phyloP scores from a whole-genome alignment of 2,113 vertebrate species.

The Scophthalmus maximus region DNA sequence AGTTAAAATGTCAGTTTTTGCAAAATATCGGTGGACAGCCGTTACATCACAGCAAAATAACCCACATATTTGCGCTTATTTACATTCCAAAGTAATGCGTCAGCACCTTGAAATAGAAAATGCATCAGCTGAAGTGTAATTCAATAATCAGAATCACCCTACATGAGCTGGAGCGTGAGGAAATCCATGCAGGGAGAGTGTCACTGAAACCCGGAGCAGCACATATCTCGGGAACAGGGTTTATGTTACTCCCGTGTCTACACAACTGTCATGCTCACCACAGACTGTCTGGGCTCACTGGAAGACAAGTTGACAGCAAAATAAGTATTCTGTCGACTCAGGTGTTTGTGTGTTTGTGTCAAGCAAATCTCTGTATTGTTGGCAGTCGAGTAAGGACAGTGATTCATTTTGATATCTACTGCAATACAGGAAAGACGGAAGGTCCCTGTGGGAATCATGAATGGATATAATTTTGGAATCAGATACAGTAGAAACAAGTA shows the following conservation, averaged over 20 bases:
- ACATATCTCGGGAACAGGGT: slow-evolving; percentile 31
- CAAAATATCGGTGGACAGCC: too few relatives aligned
- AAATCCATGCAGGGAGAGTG: slow-evolving; percentile 30
- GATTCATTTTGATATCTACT: background rate
- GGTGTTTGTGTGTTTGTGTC: background rate
- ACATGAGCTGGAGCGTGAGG: slow-evolving; percentile 11
- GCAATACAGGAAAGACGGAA: background rate
- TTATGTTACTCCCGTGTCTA: slow-evolving; percentile 31
- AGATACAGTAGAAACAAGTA: too few relatives aligned
- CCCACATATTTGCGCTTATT: background rate
- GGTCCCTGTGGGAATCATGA: background rate
- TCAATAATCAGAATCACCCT: slow-evolving; percentile 26
- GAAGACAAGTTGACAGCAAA: background rate
- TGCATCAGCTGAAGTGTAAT: slow-evolving; percentile 48
- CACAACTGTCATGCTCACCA: slow-evolving; percentile 16
- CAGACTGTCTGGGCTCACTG: background rate
- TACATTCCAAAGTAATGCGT: background rate
- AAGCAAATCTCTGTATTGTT: background rate
- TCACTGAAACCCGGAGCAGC: slow-evolving; percentile 28
- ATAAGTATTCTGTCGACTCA: background rate
- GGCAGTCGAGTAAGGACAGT: background rate
- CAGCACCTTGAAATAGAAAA: slow-evolving; percentile 11
- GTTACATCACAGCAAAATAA: background rate
- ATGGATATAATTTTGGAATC: background rate
- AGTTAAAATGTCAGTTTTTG: too few relatives aligned